phyloP scores from a whole-genome alignment of 2,888 invertebrate genomes.

The Furcula furcula region DNA sequence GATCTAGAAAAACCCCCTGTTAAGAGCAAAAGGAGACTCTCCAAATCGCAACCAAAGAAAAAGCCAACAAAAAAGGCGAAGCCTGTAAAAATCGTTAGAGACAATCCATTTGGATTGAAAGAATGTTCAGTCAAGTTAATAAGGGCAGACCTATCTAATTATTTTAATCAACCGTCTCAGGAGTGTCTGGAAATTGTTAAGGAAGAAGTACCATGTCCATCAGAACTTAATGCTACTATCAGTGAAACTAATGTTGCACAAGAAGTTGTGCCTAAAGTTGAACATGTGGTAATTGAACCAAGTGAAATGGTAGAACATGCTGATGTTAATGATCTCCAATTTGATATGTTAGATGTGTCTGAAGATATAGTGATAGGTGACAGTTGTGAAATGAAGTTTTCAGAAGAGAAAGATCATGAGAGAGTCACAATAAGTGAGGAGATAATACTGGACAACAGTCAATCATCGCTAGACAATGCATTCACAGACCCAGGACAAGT shows the following conservation, averaged over 20 bases:
- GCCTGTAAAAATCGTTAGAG: constrained; percentile 13
- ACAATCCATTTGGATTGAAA: constrained; percentile 36
- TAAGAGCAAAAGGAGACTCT: constrained; percentile 36
- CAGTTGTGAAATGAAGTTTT: constrained; percentile 51
- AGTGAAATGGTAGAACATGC: constrained; percentile 24
- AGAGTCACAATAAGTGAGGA: constrained; percentile 50
- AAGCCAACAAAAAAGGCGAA: constrained; percentile 29
- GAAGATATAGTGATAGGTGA: constrained; percentile 72
- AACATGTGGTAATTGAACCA: constrained; percentile 2
- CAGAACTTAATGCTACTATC: not conserved
- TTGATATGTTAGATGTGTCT: constrained; percentile 75
- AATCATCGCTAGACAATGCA: constrained; percentile 49
- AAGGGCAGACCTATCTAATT: constrained; percentile 46
- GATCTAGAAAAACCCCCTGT: constrained; percentile 50
- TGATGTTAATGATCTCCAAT: constrained; percentile 54
- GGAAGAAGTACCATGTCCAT: not conserved
- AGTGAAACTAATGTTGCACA: constrained; percentile 1
- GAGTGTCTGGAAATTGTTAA: not conserved
- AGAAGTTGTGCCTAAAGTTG: not conserved
- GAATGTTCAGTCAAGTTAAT: constrained; percentile 56
- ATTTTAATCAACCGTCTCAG: constrained; percentile 19
- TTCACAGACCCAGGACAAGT: constrained; percentile 21
- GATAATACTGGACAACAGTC: constrained; percentile 68
- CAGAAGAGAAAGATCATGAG: constrained; percentile 46
- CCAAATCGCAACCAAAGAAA: constrained; percentile 35